phyloP scores from a whole-genome alignment of 2,888 invertebrate species.

The Cosmorhoe ocellata region DNA sequence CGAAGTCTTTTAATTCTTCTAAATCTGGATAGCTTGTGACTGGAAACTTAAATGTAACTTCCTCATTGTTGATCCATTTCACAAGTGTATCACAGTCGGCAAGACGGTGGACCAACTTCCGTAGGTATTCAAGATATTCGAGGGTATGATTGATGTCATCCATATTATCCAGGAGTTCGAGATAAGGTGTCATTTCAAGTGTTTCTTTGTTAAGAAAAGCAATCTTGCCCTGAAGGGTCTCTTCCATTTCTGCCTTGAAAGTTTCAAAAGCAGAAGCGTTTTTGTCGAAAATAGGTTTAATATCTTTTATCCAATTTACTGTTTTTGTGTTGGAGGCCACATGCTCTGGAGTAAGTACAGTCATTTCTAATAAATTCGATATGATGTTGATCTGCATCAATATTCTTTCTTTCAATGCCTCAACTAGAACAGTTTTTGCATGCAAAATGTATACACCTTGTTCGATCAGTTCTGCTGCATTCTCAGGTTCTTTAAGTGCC shows the following conservation, averaged over 20 bases:
- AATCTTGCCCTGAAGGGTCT: slow-evolving; percentile 86
- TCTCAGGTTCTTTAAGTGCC: slow-evolving; percentile 88
- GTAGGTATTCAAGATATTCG: slow-evolving; percentile 90
- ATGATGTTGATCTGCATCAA: slow-evolving; percentile 85
- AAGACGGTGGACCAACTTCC: slow-evolving; percentile 88
- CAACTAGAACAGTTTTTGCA: slow-evolving; percentile 88
- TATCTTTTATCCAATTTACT: slow-evolving; percentile 91
- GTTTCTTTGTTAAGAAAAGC: slow-evolving; percentile 87
- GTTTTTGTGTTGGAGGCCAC: slow-evolving; percentile 90
- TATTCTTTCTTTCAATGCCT: slow-evolving; percentile 87
- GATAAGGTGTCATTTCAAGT: slow-evolving; percentile 86
- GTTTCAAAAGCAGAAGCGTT: slow-evolving; percentile 91
- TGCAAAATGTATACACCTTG: slow-evolving; percentile 91
- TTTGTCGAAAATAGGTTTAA: slow-evolving; percentile 90
- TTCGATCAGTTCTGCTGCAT: slow-evolving; percentile 91
- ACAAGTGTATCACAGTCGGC: slow-evolving; percentile 89
- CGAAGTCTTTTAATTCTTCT: slow-evolving; percentile 88
- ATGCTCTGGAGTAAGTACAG: slow-evolving; percentile 88
- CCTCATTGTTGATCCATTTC: slow-evolving; percentile 95
- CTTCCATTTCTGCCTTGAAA: slow-evolving; percentile 93
- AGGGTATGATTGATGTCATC: slow-evolving; percentile 89
- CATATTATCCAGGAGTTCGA: slow-evolving; percentile 92
- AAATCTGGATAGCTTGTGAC: slow-evolving; percentile 89
- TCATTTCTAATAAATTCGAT: slow-evolving; percentile 89
- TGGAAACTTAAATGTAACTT: slow-evolving; percentile 92